Evolutionary conservation across 2,797 vertebrate species (phyloP), one percentile per base, ranked within the genome.

Genomic region (Tinamus major): DNA sequence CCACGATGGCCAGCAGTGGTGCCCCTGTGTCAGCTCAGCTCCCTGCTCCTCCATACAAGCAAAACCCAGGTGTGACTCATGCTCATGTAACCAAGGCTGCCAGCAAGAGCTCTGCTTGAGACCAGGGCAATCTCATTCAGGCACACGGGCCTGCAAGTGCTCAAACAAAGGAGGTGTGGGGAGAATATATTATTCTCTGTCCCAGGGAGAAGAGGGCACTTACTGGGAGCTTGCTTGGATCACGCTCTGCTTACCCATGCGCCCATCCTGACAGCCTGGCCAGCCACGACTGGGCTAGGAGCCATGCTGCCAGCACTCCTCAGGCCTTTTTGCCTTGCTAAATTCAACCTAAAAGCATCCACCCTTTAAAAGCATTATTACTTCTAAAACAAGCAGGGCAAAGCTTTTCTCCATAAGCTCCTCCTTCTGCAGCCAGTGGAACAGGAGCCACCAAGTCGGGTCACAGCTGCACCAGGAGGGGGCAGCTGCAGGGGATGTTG

Each of bases 351-450:
- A 77, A 31, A 77, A 31, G 27, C 48, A 19, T 21, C 42, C 27
- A 13, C 6, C 26, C 5, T 12, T 49, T 49, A 13, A 14, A 1
- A 39, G 3, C 5, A 0, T 0, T 0, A 2, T 53, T 7, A 4
- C n/a, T 71, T 26, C 13, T 6, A 26, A 56, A 58, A 8, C 0
- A 58, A 7, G 10, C 10, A 26, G 39, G 3, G 1, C 4, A 26
- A 78, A 6, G 14, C 20, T 26, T 14, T 35, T 46, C 37, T 35
- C 48, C 3, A 0, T 12, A 33, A 24, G 4, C 9, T 8, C 16
- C 37, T n/a, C 10, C 4, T 24, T 1, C 2, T 2, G 37, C 23
- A 17, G 3, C 8, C 51, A 14, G 9, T 49, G 7, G 0, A 8
- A 2, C 13, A 17, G 58, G 7, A 31, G 59, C 24, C 3, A 17